Evolutionary conservation across 1,140 invertebrate genomes (phyloP), one percentile per base, ranked within the genome.

Genomic region (Aphis craccivora): DNA sequence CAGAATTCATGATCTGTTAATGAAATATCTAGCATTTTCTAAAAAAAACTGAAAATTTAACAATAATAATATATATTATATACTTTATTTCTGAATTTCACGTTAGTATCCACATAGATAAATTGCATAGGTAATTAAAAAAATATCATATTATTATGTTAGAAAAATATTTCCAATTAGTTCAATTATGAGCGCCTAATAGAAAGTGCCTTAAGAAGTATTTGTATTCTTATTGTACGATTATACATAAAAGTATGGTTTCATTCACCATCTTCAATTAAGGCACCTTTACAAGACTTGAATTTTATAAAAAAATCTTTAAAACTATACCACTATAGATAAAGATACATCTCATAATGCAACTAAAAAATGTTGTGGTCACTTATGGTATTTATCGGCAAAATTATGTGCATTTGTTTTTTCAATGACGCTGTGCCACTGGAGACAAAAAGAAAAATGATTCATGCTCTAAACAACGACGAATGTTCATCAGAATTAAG

Each of bases 181-280:
- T 51, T 51, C 14, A 51, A 51, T 51, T 51, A 18, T 51, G 1
- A 40, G 48, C 14, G 48, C n/a, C n/a, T n/a, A n/a, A n/a, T n/a
- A 43, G 43, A 43, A 43, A 43, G 43, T 43, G 48, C 48, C 18
- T 51, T 51, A 20, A 51, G 48, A 3, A 51, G 48, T 51, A 51
- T 51, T 53, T 53, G 51, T 7, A 53, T 94, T 23, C 94, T 94
- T 89, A 84, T 94, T 55, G 90, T 94, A 35, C 86, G 60, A 93
- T 51, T 94, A 35, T 94, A 94, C 88, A 30, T 94, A 35, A 94
- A 94, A 92, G 86, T 93, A 48, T 94, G 94, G 94, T 94, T 94
- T 90, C n/a, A 88, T 43, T 60, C 93, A 25, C 83, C 93, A 90
- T 90, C 55, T 67, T 45, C 94, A 90, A 90, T 93, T 14, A 89